Evolutionary conservation across 2,113 vertebrate species (phyloP), one percentile per base, ranked within the genome.

Genomic region (Trematocara stigmaticum): DNA sequence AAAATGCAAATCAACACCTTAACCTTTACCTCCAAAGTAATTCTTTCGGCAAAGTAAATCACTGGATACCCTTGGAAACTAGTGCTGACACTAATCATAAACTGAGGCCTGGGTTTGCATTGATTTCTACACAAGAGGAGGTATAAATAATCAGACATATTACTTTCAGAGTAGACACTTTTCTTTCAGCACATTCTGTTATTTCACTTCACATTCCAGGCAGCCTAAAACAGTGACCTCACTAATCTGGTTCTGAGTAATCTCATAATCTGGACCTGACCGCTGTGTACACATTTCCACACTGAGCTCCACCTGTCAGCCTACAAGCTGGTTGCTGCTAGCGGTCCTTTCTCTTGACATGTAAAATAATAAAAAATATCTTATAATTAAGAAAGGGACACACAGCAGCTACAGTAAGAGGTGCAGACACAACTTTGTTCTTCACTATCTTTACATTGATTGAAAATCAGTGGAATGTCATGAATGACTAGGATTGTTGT

Each of bases 221-320:
- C 13, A 78, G 82, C 66, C 85, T 56, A 87, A 87, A 86, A 83
- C 20, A 40, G 56, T 18, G 26, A 85, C 86, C 53, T 82, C 66
- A 79, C 80, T 91, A 93, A 94, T 93, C 91, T 89, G 81, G 57
- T 85, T 59, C 56, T 8, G 74, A 79, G 47, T 93, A 92, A 94
- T 92, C 92, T 89, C 83, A 87, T 94, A 93, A 94, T 91, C 90
- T 90, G 84, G 69, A 66, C 34, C 80, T 88, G 89, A 82, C 66
- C 3, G 2, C 84, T 81, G 82, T 16, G 11, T 4, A 66, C 59
- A 53, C 79, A 86, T 86, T 84, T 81, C 76, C 83, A 69, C 49
- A 81, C 42, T 66, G 82, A 79, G 56, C 85, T 81, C 88, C 52
- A 86, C 92, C 83, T 81, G 83, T 82, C 81, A 74, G 15, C 85